Evolutionary conservation across 2,888 invertebrate genomes (phyloP).

Genomic region (Cynaeus angustus): DNA sequence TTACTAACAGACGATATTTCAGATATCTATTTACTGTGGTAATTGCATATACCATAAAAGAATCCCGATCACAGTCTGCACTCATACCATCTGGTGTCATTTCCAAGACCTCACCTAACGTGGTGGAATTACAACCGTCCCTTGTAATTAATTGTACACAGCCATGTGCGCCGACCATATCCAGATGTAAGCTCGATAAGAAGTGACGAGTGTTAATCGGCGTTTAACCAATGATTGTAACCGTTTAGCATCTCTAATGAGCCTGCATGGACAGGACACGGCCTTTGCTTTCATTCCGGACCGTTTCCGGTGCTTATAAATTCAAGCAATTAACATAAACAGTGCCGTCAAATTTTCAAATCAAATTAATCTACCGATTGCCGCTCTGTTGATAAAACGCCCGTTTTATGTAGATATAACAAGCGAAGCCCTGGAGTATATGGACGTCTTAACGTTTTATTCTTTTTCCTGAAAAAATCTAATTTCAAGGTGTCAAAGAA

Average conservation of each 20-base stretch:
- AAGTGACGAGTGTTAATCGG: conserved; percentile 67
- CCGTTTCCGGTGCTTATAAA: conserved; percentile 48
- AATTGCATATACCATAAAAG: not conserved
- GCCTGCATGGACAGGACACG: conserved; percentile 55
- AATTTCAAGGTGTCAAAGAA: conserved; percentile 73
- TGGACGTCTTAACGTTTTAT: conserved; percentile 69
- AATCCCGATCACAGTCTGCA: not conserved
- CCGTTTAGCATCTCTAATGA: conserved; percentile 67
- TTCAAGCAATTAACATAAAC: conserved; percentile 40
- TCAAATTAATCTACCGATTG: conserved; percentile 38
- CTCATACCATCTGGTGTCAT: conserved; percentile 1
- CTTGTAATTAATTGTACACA: conserved; percentile 45
- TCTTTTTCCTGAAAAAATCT: conserved; percentile 71
- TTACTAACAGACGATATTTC: no score
- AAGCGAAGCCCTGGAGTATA: conserved; percentile 67
- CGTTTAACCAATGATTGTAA: conserved; percentile 64
- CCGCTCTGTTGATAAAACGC: conserved; percentile 61
- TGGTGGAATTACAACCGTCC: conserved; percentile 32
- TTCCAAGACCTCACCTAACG: conserved; percentile 14
- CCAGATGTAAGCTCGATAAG: conserved; percentile 63
- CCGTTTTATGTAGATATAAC: conserved; percentile 68
- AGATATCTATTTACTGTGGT: no score
- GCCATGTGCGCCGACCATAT: conserved; percentile 51
- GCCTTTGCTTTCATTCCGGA: conserved; percentile 30
- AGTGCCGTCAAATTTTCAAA: conserved; percentile 5